phyloP scores from a whole-genome alignment of 2,113 vertebrate species.

The Conger conger region DNA sequence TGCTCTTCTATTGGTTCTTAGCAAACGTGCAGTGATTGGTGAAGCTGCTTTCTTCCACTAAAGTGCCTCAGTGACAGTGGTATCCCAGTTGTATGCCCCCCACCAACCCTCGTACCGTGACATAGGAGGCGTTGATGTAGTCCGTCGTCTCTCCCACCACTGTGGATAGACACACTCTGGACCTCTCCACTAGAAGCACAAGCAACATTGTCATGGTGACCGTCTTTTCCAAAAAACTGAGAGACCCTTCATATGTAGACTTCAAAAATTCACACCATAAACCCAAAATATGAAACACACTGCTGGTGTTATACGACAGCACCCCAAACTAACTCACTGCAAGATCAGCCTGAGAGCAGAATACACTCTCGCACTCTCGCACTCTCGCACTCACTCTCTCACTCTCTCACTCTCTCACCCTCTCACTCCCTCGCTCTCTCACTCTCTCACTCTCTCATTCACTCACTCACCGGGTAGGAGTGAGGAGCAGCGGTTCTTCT shows the following conservation, averaged over 20 bases:
- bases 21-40: no score
- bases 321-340: neutral
- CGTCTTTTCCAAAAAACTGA: neutral
- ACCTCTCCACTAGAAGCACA: conserved; percentile 77
- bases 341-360: no score
- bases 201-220: neutral
- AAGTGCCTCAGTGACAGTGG: no score
- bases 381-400: no score
- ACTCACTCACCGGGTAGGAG: conserved; percentile 97
- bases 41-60: no score
- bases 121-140: conserved; percentile 86
- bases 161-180: conserved; percentile 79
- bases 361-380: no score
- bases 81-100: neutral
- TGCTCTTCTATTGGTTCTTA: no score
- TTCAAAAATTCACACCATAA: neutral
- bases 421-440: no score
- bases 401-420: no score
- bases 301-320: neutral
- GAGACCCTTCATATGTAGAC: neutral
- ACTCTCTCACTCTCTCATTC: no score
- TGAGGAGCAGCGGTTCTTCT: conserved; percentile 86
- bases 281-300: no score
- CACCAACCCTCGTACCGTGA: conserved; percentile 70
- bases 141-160: conserved; percentile 75